Conservation (phyloP, 2,888 invertebrate species). For the Tetrapedia diversipes region DNA sequence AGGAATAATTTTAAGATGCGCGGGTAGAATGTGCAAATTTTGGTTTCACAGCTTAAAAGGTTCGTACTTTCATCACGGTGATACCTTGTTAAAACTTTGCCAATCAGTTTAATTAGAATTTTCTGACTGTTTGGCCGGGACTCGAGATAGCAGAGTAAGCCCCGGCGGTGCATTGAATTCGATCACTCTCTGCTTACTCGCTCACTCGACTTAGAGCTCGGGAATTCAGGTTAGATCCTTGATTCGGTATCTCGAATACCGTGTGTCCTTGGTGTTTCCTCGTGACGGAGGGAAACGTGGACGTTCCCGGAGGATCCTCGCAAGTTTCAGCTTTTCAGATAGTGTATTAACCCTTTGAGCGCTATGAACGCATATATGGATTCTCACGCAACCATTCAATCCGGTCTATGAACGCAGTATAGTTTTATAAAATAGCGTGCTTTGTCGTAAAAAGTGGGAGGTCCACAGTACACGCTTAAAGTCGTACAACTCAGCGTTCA, state of each 20-base stretch:
- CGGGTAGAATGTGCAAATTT: neutral
- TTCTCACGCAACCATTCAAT: too few relatives aligned
- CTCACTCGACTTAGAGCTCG: constrained; percentile 1
- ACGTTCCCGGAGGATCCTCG: neutral
- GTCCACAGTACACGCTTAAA: too few relatives aligned
- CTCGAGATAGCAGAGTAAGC: constrained; percentile 21
- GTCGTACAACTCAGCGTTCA: too few relatives aligned
- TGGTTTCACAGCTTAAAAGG: neutral
- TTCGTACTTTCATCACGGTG: constrained; percentile 26
- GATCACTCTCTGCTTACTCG: constrained; percentile 9
- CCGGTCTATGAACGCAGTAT: too few relatives aligned
- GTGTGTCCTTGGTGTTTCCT: neutral
- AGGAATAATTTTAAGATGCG: neutral
- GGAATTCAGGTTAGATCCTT: constrained; percentile 6
- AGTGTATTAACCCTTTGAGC: constrained; percentile 54
- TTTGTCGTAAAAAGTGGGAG: too few relatives aligned
- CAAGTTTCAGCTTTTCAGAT: constrained; percentile 37
- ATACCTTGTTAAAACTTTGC: constrained; percentile 40
- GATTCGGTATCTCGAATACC: neutral
- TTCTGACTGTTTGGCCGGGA: constrained; percentile 33
- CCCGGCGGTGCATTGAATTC: constrained; percentile 16
- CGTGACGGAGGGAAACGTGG: neutral
- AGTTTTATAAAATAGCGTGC: too few relatives aligned
- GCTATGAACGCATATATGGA: too few relatives aligned
- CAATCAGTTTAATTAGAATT: constrained; percentile 42